These are phyloP conservation scores for Ethmia dodecea DNA, from an alignment of 2,888 invertebrate species.

Conservation along the genomic window DNA sequence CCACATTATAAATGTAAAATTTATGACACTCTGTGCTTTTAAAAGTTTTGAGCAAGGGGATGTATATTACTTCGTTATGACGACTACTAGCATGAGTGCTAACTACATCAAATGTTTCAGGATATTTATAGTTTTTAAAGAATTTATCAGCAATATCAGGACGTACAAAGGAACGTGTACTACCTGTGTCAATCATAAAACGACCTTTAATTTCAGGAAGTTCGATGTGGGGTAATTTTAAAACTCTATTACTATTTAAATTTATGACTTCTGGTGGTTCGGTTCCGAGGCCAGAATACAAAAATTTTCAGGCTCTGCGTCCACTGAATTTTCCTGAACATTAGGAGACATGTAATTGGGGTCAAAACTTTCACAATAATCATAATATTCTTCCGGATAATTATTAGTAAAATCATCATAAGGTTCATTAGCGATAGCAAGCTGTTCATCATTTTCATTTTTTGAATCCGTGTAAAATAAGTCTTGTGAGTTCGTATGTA, in stretches of 20 bases:
- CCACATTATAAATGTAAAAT: slow-evolving; percentile 19
- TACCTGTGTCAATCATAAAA: slow-evolving; percentile 19
- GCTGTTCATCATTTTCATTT: too few relatives aligned
- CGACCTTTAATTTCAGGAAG: slow-evolving; percentile 15
- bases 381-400: too few relatives aligned
- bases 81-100: slow-evolving; percentile 10
- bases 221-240: slow-evolving; percentile 13
- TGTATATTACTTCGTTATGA: slow-evolving; percentile 9
- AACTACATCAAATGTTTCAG: slow-evolving; percentile 11
- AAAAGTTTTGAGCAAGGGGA: slow-evolving; percentile 9
- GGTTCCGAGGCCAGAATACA: neutral
- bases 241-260: slow-evolving; percentile 1
- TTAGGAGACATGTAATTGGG: too few relatives aligned
- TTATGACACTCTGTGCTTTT: slow-evolving; percentile 10
- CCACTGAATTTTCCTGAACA: neutral
- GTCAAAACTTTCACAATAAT: too few relatives aligned
- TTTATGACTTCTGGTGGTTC: slow-evolving; percentile 4
- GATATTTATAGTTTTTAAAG: slow-evolving; percentile 3
- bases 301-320: slow-evolving; percentile 4
- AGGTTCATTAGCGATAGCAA: too few relatives aligned
- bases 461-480: too few relatives aligned
- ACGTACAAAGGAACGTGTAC: slow-evolving; percentile 15
- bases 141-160: slow-evolving; percentile 12
- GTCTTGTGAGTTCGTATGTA: too few relatives aligned
- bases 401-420: too few relatives aligned